These are phyloP conservation scores for Enteromius afrohamiltoni DNA, from an alignment of 2,797 vertebrate species.

Conservation along the genomic window DNA sequence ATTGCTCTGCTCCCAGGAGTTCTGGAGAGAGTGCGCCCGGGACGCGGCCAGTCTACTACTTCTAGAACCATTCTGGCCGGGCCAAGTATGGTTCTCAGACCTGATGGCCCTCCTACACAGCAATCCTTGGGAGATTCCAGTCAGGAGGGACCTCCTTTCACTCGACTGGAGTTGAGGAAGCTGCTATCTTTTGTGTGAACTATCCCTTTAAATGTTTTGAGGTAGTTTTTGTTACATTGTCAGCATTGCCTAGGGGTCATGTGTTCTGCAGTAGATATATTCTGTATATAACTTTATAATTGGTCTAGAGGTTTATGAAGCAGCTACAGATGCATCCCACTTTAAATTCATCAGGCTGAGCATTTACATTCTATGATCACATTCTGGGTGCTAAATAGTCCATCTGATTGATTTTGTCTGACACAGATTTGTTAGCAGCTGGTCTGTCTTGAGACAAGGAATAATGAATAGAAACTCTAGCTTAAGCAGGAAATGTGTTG, in stretches of 20 bases:
- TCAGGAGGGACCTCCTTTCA: no score
- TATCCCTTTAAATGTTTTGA: neutral
- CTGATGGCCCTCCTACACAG: no score
- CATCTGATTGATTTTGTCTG: neutral
- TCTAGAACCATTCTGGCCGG: no score
- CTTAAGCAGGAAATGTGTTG: neutral
- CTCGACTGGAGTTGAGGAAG: no score
- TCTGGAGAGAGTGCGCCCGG: no score
- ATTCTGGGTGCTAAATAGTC: neutral
- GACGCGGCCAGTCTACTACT: no score
- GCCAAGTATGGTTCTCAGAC: no score
- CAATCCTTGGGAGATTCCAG: no score
- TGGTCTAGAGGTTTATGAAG: neutral
- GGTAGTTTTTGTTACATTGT: neutral
- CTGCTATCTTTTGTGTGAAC: neutral
- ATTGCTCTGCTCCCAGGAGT: no score
- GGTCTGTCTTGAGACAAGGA: neutral
- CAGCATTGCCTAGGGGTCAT: neutral
- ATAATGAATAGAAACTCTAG: neutral
- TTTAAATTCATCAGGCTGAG: neutral
- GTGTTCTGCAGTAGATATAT: neutral
- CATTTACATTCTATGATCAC: neutral
- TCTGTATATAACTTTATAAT: neutral
- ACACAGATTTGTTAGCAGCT: neutral
- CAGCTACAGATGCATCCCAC: neutral